phyloP scores from a whole-genome alignment of 2,113 vertebrate species.

The Suricata suricatta region DNA sequence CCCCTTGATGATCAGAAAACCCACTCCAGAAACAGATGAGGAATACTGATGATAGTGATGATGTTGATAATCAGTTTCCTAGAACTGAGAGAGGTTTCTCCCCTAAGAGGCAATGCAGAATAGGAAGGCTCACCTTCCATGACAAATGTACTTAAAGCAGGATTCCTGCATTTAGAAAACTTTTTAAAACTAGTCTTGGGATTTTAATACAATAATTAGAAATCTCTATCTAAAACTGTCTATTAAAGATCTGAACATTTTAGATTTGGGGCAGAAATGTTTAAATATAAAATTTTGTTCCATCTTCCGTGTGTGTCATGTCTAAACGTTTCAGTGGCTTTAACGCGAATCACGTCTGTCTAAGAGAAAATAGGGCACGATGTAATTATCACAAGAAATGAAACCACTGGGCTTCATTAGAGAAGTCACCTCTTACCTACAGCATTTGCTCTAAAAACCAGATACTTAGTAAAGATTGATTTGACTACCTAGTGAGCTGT shows the following conservation, averaged over 20 bases:
- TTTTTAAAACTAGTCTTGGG: slow-evolving; percentile 20
- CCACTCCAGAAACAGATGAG: background rate
- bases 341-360: slow-evolving; percentile 5
- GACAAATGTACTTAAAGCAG: background rate
- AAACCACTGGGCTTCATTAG: slow-evolving; percentile 51
- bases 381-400: slow-evolving; percentile 63
- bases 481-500: slow-evolving; percentile 57
- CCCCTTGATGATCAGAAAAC: background rate
- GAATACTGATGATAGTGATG: background rate
- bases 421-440: slow-evolving; percentile 44
- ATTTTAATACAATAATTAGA: slow-evolving; percentile 32
- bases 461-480: slow-evolving; percentile 66
- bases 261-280: slow-evolving; percentile 8
- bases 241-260: slow-evolving; percentile 56
- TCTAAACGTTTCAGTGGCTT: slow-evolving; percentile 6
- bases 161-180: slow-evolving; percentile 17
- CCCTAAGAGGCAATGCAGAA: background rate
- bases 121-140: background rate
- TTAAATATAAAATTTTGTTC: background rate
- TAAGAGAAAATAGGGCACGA: slow-evolving; percentile 60
- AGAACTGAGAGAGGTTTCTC: background rate
- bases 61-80: background rate
- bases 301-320: background rate
- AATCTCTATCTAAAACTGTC: background rate
- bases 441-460: slow-evolving; percentile 55